Conservation (phyloP, 2,113 vertebrate genomes). For the Gymnogyps californianus region DNA sequence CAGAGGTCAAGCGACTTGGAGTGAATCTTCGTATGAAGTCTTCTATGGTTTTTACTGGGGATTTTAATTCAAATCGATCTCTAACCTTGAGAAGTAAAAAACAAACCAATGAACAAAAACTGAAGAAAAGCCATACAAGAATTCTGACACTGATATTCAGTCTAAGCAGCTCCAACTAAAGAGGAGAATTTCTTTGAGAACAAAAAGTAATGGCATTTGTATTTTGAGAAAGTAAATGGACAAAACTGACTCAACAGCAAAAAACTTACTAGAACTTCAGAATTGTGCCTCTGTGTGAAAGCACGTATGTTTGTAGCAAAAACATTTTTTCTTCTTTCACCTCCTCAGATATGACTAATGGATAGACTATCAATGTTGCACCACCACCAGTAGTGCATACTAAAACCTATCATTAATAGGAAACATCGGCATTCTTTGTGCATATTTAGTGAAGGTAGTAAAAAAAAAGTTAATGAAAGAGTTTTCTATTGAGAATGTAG, state of each 20-base stretch:
- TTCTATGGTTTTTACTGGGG: conserved; percentile 95
- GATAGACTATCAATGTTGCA: not conserved
- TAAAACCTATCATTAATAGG: not conserved
- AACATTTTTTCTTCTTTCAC: not conserved
- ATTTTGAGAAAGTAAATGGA: not conserved
- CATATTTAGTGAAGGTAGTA: not conserved
- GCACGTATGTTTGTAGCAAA: not conserved
- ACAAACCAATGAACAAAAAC: not conserved
- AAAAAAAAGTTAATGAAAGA: not conserved
- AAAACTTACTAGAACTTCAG: not conserved
- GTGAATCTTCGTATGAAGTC: conserved; percentile 94
- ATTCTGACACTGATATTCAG: not conserved
- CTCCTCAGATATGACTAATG: not conserved
- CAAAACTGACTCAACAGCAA: not conserved
- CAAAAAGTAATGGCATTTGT: not conserved
- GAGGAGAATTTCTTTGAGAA: not conserved
- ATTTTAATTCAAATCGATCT: conserved; percentile 87
- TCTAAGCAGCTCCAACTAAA: not conserved
- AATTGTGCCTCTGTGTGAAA: not conserved
- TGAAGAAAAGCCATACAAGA: not conserved
- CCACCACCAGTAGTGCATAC: not conserved
- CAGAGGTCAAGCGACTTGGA: conserved; percentile 87
- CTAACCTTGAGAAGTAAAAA: conserved; percentile 78
- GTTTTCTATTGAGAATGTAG: not conserved
- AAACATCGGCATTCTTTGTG: not conserved